Base-by-base conservation (phyloP, 1,140 invertebrate species). In the Liolophura sinensis region DNA sequence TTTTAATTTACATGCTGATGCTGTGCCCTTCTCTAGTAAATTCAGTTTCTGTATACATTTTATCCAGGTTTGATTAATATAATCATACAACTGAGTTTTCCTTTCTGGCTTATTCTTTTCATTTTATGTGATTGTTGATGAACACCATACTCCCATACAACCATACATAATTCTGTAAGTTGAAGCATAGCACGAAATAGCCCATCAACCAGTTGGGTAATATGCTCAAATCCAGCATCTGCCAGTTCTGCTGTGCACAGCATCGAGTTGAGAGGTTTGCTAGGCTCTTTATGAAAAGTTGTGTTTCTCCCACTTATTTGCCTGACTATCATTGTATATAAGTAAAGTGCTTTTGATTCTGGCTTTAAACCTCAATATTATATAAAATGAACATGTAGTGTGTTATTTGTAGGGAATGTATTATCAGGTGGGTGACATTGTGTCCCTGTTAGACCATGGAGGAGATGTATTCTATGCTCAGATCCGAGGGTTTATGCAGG, bases 391-490 rank as follows among this genome's bases (percentile, higher is more conserved):
- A 54, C 12, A 54, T 54, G 3, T 54, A 12, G 24, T 20, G 24
- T 20, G 24, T 66, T 24, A 6, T 55, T 72, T 71, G 20, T 70
- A 84, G 82, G 93, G 92, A 22, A 89, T 87, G 69, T 95, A 95
- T 84, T 92, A 91, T 85, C 93, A 95, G 89, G 86, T 93, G 50
- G 95, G 95, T 11, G 95, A 97, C 80, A 92, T 97, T 77, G 93
- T 96, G 0, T 94, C 93, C 1, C 86, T 96, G 77, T 87, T 91
- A 40, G 93, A 95, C 78, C 73, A 84, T 64, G 89, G 92, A 62
- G 90, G 91, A 60, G 90, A 88, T 58, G 88, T 90, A 56, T 96
- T 91, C 85, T 97, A 95, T 82, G 94, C 93, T 48, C 95, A 97
- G 85, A 91, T 97, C 47, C 87, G 92, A 71, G 94, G 93, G 0